A percentile compares a stretch with the other conserved stretches of the same genome.
Conservation (phyloP, 2,113 vertebrate species). For the Colaptes auratus region DNA sequence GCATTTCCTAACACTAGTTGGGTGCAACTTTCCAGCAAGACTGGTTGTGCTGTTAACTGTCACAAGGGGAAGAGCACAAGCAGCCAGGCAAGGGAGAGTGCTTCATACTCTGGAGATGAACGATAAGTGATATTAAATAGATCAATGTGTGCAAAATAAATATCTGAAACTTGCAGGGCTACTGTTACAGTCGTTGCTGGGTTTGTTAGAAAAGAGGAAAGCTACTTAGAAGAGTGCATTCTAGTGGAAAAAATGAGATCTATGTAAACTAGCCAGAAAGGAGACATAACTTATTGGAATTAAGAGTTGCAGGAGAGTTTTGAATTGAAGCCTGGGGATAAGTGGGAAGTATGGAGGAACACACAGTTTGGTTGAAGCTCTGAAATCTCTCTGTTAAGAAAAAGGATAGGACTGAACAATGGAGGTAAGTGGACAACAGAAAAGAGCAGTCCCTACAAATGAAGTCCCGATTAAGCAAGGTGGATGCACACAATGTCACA, state of each 20-base stretch:
- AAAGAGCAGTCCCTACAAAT: neutral
- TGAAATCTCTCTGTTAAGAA: neutral
- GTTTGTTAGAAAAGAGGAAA: neutral
- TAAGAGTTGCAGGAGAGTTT: neutral
- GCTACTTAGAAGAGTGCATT: neutral
- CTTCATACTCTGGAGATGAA: constrained; percentile 1
- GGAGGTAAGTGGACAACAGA: neutral
- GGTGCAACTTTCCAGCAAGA: constrained; percentile 39
- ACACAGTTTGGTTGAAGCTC: neutral
- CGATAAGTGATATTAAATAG: neutral
- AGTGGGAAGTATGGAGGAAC: neutral
- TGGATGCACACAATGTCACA: accelerated
- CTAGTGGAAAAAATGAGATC: neutral
- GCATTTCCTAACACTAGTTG: constrained; percentile 17
- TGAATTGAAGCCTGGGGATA: neutral
- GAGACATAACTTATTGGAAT: neutral
- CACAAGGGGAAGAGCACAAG: constrained; percentile 37
- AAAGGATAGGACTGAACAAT: neutral
- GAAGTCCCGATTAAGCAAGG: neutral
- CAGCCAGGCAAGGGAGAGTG: neutral
- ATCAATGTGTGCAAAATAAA: constrained; percentile 6
- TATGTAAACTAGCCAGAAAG: neutral
- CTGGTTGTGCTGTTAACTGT: neutral
- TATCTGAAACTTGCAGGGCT: neutral
- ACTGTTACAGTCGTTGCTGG: neutral